A percentile compares a stretch with the other conserved stretches of the same genome.
phyloP scores from a whole-genome alignment of 2,797 vertebrate genomes.

The Sitta carolinensis region DNA sequence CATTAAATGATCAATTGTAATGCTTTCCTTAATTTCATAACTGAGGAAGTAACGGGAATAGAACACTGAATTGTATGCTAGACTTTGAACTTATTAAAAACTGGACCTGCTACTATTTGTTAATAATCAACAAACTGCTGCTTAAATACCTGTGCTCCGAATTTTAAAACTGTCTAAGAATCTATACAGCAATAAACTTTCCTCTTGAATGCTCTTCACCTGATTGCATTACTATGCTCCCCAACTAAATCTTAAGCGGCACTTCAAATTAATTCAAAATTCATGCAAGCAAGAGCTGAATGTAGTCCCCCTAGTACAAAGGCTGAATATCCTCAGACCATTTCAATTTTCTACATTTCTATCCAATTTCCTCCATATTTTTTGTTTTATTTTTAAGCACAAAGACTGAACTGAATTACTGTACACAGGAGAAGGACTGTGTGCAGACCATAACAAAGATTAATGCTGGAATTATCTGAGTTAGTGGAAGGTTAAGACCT shows the following conservation, averaged over 20 bases:
- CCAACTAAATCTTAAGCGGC: neutral
- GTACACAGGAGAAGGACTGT: neutral
- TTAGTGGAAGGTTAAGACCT: neutral
- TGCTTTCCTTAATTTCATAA: conserved; percentile 6
- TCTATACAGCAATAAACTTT: neutral
- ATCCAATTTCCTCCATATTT: neutral
- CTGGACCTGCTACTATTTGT: neutral
- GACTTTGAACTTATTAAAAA: neutral
- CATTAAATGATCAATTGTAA: neutral
- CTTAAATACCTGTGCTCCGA: neutral
- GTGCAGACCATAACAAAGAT: neutral
- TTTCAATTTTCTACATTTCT: neutral
- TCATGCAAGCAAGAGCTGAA: neutral
- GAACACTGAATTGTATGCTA: neutral
- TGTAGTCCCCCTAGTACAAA: neutral
- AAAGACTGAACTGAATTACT: neutral
- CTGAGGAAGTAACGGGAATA: neutral
- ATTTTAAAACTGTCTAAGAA: neutral
- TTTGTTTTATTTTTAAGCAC: neutral
- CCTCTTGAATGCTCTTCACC: neutral
- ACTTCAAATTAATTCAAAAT: neutral
- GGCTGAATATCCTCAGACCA: neutral
- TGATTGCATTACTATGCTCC: neutral
- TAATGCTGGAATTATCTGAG: neutral
- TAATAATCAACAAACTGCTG: neutral